Conservation (phyloP, 2,888 invertebrate species). For the Erynnis tages region DNA sequence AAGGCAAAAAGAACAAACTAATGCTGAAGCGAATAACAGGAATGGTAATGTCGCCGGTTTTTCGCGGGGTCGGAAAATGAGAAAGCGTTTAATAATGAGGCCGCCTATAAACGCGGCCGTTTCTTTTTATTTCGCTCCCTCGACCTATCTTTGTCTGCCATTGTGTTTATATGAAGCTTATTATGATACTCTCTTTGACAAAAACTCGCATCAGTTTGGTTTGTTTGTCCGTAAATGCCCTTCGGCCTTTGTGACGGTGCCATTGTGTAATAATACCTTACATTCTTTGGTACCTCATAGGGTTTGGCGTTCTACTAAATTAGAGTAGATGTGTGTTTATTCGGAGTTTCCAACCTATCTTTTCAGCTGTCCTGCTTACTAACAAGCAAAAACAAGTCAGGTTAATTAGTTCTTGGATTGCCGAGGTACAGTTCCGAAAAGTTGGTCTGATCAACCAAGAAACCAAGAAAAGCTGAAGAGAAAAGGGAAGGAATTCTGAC, state of each 20-base stretch:
- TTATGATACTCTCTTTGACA: slow-evolving; percentile 20
- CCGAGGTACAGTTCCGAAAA: too few relatives aligned
- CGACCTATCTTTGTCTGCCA: slow-evolving; percentile 50
- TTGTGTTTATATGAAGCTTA: slow-evolving; percentile 39
- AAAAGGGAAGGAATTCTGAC: too few relatives aligned
- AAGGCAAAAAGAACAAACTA: slow-evolving; percentile 35
- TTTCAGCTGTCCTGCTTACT: too few relatives aligned
- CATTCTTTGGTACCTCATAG: too few relatives aligned
- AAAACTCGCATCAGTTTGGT: slow-evolving; percentile 18
- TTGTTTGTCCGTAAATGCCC: background rate
- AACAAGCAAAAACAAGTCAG: too few relatives aligned
- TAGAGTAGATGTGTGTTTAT: too few relatives aligned
- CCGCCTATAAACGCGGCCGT: slow-evolving; percentile 55
- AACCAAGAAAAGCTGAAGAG: too few relatives aligned
- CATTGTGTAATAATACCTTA: too few relatives aligned
- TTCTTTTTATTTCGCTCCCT: slow-evolving; percentile 58
- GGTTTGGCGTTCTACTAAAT: too few relatives aligned
- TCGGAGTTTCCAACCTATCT: too few relatives aligned
- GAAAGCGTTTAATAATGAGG: slow-evolving; percentile 66
- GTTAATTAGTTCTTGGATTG: too few relatives aligned
- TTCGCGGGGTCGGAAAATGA: slow-evolving; percentile 46
- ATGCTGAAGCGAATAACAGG: slow-evolving; percentile 39
- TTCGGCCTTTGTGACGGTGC: slow-evolving; percentile 31
- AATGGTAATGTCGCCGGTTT: slow-evolving; percentile 42
- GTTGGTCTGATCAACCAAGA: too few relatives aligned